Percentiles rank a stretch among this genome's conserved stretches.
These are phyloP conservation scores for Luperina testacea DNA, from an alignment of 2,888 invertebrate species.

Conservation along the genomic window DNA sequence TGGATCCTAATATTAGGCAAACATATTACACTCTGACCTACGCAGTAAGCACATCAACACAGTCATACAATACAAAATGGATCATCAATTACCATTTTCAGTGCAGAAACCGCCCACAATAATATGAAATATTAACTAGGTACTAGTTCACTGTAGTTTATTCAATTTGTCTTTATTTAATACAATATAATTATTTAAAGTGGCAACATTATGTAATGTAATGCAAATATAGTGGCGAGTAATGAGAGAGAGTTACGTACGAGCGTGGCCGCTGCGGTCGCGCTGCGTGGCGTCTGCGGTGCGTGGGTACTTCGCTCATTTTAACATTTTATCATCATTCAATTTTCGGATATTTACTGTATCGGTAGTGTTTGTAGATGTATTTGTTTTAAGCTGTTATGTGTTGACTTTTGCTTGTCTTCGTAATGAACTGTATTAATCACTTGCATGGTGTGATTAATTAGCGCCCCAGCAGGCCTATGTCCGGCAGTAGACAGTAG, in stretches of 20 bases:
- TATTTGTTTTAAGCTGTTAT: constrained; percentile 9
- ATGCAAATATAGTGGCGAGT: constrained; percentile 55
- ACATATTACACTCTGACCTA: constrained; percentile 6
- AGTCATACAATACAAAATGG: constrained; percentile 11
- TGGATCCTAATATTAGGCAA: constrained; percentile 5
- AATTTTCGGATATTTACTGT: constrained; percentile 30
- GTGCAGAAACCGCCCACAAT: constrained; percentile 19
- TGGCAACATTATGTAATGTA: constrained; percentile 43
- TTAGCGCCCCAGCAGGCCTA: too few species aligned
- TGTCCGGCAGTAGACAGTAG: neutral
- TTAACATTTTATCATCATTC: constrained; percentile 45
- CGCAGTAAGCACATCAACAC: neutral
- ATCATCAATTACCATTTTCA: constrained; percentile 31
- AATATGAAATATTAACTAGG: constrained; percentile 21
- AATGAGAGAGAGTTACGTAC: constrained; percentile 44
- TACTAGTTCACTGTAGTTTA: constrained; percentile 36
- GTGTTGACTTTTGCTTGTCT: constrained; percentile 10
- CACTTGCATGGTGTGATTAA: neutral
- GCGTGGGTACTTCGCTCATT: constrained; percentile 23
- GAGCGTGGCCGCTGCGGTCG: constrained; percentile 37
- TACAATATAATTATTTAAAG: constrained; percentile 50
- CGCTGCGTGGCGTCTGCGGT: constrained; percentile 52
- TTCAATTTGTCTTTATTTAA: constrained; percentile 45
- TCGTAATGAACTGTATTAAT: constrained; percentile 6
- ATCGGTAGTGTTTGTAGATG: constrained; percentile 5